Base-by-base conservation (phyloP, 2,797 vertebrate genomes). In the Spinus pinus region DNA sequence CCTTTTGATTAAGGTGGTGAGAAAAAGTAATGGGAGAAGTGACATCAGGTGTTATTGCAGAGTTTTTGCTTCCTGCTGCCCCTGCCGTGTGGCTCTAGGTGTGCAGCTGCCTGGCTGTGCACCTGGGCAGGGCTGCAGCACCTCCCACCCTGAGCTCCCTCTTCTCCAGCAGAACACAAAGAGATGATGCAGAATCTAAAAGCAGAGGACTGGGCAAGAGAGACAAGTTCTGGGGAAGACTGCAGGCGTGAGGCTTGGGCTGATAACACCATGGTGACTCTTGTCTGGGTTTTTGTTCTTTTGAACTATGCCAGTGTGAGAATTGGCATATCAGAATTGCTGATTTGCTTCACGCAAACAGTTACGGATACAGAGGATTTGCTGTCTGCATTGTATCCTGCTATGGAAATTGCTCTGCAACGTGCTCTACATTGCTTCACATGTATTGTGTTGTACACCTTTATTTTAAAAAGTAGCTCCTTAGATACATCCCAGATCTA, bases 1-100 rank as follows among this genome's bases (percentile, higher is more conserved):
- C 28, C 12, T 71, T 83, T 53, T 72, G 22, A 62, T 69, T 49
- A 54, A 53, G 54, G 35, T 9, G 5, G 11, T 3, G 1, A 77
- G 56, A 56, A 64, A 61, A 87, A 75, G 9, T 12, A 33, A 35
- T 14, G 35, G 47, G 25, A 80, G 28, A 88, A 65, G 19, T 27
- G 20, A 44, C 9, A 37, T n/a, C 7, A 31, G 17, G 30, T 0
- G 1, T 46, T 66, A 14, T 16, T 71, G 46, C 24, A 3, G 1
- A 21, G 18, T 15, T 35, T 91, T 61, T 41, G 19, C 51, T 73
- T 85, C 51, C 64, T 60, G 71, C 19, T 4, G 5, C 15, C 39
- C 37, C 33, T 41, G 3, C 50, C 12, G 7, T 14, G 37, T 57
- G 84, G 51, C 31, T 62, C 30, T 65, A 0, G 0, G 22, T 22